These are phyloP conservation scores for Dasypus novemcinctus DNA, from an alignment of 2,113 vertebrate genomes.

Conservation along the genomic window DNA sequence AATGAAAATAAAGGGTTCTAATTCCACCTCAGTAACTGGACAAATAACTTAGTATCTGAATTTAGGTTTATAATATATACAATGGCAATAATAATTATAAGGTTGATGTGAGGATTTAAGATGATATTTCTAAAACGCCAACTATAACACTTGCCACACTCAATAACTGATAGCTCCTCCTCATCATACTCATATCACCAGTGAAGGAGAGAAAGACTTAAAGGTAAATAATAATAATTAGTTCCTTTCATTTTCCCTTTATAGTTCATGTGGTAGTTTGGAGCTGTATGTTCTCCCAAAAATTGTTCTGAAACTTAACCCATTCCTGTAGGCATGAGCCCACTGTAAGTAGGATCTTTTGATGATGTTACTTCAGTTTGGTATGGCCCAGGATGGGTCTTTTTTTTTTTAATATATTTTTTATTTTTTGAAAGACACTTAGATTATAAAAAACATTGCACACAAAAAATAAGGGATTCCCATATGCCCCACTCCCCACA, in stretches of 20 bases:
- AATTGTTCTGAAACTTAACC: too few relatives aligned
- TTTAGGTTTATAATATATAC: neutral
- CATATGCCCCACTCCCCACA: too few relatives aligned
- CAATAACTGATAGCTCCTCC: neutral
- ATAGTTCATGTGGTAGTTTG: neutral
- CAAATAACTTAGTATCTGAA: neutral
- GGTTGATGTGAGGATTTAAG: neutral
- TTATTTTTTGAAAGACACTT: too few relatives aligned
- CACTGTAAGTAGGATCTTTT: too few relatives aligned
- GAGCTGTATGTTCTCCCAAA: too few relatives aligned
- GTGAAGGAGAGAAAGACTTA: neutral
- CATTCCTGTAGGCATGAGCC: too few relatives aligned
- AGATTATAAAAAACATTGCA: too few relatives aligned
- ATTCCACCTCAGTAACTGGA: neutral
- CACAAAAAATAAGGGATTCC: too few relatives aligned
- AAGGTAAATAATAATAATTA: neutral
- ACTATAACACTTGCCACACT: neutral
- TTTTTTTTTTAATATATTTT: too few relatives aligned
- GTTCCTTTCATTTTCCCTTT: neutral
- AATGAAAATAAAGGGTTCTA: neutral
- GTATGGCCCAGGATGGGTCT: too few relatives aligned
- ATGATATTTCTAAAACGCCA: conserved; percentile 40
- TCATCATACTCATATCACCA: neutral
- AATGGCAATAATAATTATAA: conserved; percentile 5
- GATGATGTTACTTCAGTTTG: too few relatives aligned